Evolutionary conservation across 2,888 invertebrate species (phyloP), one percentile per base, ranked within the genome.

Genomic region (Hipparchia semele): DNA sequence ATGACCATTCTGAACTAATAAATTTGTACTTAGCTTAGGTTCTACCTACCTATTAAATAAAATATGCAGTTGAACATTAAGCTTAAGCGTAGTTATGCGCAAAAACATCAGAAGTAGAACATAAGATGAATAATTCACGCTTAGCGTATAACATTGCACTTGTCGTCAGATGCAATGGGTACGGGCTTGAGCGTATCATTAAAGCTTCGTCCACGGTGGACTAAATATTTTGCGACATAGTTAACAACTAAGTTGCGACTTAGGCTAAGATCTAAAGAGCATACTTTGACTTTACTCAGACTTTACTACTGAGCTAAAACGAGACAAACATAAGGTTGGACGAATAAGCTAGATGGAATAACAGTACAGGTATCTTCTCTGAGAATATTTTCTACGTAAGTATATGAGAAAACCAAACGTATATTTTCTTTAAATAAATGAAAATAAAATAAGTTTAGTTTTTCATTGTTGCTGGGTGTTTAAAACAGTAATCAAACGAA

Each of bases 91-190:
- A 58, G 8, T 58, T 7, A 64, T 68, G 45, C 51, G 59, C 49
- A 68, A 68, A 68, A 68, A 49, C 59, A 23, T 33, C 23, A 49
- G 54, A 68, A 68, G 68, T 68, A 49, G 68, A 49, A 68, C 68
- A 49, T 58, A 33, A 60, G 46, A 68, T 60, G 59, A 68, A 68
- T 68, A 68, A 68, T 68, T 68, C 68, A 68, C 49, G 12, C 23
- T 59, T 8, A 53, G 6, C 13, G 9, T 9, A 49, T 68, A 58
- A 46, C 33, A 12, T 7, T 51, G 68, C 68, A 59, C n/a, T 68
- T 68, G 68, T 59, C 49, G 68, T 68, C 68, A 33, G 49, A 68
- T 60, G 13, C 49, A 68, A 49, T 49, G 68, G 39, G 5, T 5
- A 39, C 23, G n/a, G 59, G 58, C 33, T 33, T 8, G 23, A 46